Conservation (phyloP, 2,888 invertebrate species). For the Stenolophus ochropezus region DNA sequence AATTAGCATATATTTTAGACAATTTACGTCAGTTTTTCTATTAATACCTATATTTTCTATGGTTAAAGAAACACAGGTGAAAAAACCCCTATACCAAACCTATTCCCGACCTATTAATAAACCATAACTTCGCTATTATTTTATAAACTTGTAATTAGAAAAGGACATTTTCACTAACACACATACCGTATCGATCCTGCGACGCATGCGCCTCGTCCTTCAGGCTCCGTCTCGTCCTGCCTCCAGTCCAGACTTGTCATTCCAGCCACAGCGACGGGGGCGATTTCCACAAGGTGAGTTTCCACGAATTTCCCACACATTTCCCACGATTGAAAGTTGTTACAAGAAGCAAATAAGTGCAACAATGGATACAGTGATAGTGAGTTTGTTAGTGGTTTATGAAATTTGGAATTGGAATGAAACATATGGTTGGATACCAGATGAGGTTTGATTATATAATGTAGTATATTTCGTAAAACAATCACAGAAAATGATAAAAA, state of each 20-base stretch:
- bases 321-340: background rate
- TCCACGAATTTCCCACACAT: background rate
- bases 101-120: too few relatives aligned
- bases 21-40: too few relatives aligned
- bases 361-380: background rate
- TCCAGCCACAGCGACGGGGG: background rate
- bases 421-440: background rate
- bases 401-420: background rate
- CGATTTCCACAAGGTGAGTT: constrained; percentile 32
- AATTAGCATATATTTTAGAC: too few relatives aligned
- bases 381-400: background rate
- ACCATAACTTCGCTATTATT: too few relatives aligned
- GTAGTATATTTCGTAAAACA: background rate
- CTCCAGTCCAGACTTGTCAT: constrained; percentile 6
- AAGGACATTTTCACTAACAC: constrained; percentile 5
- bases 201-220: background rate
- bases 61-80: too few relatives aligned
- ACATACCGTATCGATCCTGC: constrained; percentile 7
- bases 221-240: constrained; percentile 6
- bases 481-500: too few relatives aligned
- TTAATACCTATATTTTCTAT: too few relatives aligned
- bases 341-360: background rate
- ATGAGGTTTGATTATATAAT: constrained; percentile 5
- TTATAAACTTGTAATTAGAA: too few relatives aligned
- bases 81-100: too few relatives aligned